phyloP scores from a whole-genome alignment of 2,797 vertebrate genomes.

The Gallirallus australis region DNA sequence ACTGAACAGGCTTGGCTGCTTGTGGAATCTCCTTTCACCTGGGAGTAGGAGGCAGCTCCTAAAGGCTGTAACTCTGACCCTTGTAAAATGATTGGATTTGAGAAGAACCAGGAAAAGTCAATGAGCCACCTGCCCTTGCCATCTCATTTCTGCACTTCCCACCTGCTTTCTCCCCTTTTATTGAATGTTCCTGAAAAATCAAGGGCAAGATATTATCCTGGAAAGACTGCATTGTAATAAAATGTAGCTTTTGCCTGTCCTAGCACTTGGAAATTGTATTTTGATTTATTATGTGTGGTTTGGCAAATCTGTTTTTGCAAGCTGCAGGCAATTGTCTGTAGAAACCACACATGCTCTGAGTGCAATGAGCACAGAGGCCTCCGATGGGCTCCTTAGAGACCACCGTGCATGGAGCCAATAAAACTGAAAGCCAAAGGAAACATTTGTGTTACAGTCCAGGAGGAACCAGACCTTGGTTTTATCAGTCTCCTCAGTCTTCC shows the following conservation, averaged over 20 bases:
- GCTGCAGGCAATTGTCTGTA: slow-evolving; percentile 52
- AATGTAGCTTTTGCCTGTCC: neutral
- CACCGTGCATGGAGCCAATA: neutral
- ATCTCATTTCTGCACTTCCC: neutral
- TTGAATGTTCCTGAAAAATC: neutral
- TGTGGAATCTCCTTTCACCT: neutral
- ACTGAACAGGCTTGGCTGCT: neutral
- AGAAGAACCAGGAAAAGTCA: neutral
- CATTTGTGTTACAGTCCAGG: slow-evolving; percentile 44
- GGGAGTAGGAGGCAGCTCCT: neutral
- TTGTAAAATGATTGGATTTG: neutral
- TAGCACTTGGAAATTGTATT: slow-evolving; percentile 52
- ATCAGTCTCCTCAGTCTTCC: slow-evolving; percentile 30
- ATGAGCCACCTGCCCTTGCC: neutral
- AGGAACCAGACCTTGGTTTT: slow-evolving; percentile 51
- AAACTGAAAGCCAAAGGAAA: slow-evolving; percentile 61
- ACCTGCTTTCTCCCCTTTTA: neutral
- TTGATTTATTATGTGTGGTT: slow-evolving; percentile 65
- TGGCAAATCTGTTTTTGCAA: slow-evolving; percentile 50
- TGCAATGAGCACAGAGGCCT: neutral
- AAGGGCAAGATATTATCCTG: neutral
- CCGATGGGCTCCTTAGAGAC: slow-evolving; percentile 39
- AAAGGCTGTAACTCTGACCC: neutral
- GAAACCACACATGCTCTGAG: slow-evolving; percentile 34
- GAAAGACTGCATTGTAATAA: neutral